Percentiles rank a stretch among this genome's conserved stretches.
Conservation (phyloP, 2,113 vertebrate species). For the Larimichthys polyactis region DNA sequence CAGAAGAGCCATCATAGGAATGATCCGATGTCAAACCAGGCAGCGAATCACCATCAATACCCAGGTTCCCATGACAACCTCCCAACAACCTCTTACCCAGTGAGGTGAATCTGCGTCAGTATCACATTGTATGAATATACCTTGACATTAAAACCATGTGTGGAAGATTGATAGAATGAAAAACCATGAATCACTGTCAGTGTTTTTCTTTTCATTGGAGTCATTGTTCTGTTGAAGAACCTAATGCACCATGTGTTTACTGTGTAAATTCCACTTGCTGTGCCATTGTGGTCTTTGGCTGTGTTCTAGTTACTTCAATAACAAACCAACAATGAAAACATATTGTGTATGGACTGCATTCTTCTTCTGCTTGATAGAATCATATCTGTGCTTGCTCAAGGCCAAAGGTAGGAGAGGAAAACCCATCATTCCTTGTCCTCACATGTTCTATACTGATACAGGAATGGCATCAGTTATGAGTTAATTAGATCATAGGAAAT, state of each 20-base stretch:
- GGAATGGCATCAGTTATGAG: not conserved
- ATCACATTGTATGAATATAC: not conserved
- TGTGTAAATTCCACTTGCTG: constrained; percentile 49
- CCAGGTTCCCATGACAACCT: constrained; percentile 88
- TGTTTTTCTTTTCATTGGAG: constrained; percentile 12
- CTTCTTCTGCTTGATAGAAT: not conserved
- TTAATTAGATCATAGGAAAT: too few relatives aligned
- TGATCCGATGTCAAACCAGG: constrained; percentile 91
- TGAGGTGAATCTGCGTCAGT: constrained; percentile 24
- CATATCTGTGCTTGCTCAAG: not conserved
- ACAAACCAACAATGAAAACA: constrained; percentile 2
- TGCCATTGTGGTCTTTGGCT: constrained; percentile 2
- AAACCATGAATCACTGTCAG: not conserved
- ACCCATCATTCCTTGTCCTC: not conserved
- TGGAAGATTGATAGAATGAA: not conserved
- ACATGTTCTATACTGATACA: not conserved
- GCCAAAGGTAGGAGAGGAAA: not conserved
- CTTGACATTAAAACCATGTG: not conserved
- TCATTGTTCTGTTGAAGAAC: not conserved
- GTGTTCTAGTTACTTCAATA: constrained; percentile 3
- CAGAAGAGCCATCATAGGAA: constrained; percentile 91
- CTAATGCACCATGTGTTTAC: constrained; percentile 39
- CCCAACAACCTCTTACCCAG: constrained; percentile 79
- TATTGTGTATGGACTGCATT: not conserved
- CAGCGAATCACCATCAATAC: constrained; percentile 88